Conservation (phyloP, 2,113 vertebrate genomes). For the Poeciliopsis prolifica region DNA sequence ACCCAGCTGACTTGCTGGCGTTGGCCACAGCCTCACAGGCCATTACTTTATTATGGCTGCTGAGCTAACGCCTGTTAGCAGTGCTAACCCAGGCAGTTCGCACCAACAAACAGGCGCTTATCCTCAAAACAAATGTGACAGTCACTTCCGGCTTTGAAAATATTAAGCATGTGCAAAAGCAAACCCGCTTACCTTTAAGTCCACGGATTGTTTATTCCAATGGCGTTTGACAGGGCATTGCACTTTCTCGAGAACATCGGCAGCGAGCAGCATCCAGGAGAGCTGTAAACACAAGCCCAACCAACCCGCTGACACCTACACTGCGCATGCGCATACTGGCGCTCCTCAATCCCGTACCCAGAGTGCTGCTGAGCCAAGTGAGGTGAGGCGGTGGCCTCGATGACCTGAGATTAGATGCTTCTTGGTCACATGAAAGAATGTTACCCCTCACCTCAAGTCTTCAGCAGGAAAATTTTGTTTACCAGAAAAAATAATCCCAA, state of each 20-base stretch:
- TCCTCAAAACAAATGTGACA: not conserved
- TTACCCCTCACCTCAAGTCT: not conserved
- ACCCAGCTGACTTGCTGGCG: slow-evolving; percentile 20
- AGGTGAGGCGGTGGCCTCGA: slow-evolving; percentile 15
- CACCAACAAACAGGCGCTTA: slow-evolving; percentile 19
- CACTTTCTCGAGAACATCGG: slow-evolving; percentile 65
- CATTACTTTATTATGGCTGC: slow-evolving; percentile 44
- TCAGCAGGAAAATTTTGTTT: not conserved
- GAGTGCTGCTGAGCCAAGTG: not conserved
- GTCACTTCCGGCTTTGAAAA: not conserved
- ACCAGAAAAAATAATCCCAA: no score
- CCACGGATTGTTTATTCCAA: slow-evolving; percentile 63
- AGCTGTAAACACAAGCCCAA: slow-evolving; percentile 83
- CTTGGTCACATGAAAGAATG: no score
- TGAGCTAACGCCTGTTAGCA: slow-evolving; percentile 62
- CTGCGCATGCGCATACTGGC: slow-evolving; percentile 75
- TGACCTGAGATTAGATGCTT: not conserved
- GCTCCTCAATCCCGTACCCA: not conserved
- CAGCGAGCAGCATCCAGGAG: slow-evolving; percentile 68
- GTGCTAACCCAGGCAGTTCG: slow-evolving; percentile 44
- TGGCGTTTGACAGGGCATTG: slow-evolving; percentile 70
- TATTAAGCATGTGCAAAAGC: not conserved
- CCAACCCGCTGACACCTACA: slow-evolving; percentile 54
- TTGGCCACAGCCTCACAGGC: slow-evolving; percentile 48
- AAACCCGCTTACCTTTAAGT: slow-evolving; percentile 66